Percentiles rank a stretch among this genome's conserved stretches.
Evolutionary conservation across 1,140 invertebrate genomes (phyloP).

Genomic region (Drosophila insularis): DNA sequence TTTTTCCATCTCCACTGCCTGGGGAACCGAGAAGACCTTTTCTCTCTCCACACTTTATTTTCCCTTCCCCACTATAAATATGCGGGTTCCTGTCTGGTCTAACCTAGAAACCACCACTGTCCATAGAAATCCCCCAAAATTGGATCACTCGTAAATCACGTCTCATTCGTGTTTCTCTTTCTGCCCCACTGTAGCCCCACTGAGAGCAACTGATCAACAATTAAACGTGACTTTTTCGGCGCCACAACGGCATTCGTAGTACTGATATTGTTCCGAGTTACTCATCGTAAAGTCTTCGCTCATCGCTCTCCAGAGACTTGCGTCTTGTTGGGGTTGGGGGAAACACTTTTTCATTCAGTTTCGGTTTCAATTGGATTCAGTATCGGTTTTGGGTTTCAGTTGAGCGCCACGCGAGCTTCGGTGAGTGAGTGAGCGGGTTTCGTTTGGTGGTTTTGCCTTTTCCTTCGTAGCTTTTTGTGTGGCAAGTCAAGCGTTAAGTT

Average conservation of each 20-base stretch:
- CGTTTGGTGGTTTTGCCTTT: not conserved
- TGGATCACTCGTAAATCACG: not conserved
- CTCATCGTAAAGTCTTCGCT: constrained; percentile 23
- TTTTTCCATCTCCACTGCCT: too few species aligned
- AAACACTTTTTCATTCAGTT: constrained; percentile 51
- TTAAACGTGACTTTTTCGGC: constrained; percentile 44
- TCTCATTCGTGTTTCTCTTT: not conserved
- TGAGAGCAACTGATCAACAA: constrained; percentile 24
- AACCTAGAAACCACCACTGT: too few species aligned
- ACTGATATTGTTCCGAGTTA: constrained; percentile 41
- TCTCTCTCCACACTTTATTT: not conserved
- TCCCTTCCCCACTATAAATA: too few species aligned
- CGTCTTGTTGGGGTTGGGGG: constrained; percentile 23
- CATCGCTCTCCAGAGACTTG: not conserved
- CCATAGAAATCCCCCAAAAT: not conserved
- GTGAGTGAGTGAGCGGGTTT: not conserved
- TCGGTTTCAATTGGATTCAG: constrained; percentile 65
- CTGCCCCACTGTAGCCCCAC: constrained; percentile 2
- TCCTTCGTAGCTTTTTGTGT: constrained; percentile 1
- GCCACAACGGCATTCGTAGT: constrained; percentile 54
- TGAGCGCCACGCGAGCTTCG: constrained; percentile 67
- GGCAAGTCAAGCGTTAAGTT: constrained; percentile 36
- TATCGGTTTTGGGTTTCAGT: constrained; percentile 53
- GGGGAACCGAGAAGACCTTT: not conserved
- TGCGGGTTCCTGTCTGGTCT: not conserved